Evolutionary conservation across 2,113 vertebrate genomes (phyloP).

Genomic region (Myocastor coypus): DNA sequence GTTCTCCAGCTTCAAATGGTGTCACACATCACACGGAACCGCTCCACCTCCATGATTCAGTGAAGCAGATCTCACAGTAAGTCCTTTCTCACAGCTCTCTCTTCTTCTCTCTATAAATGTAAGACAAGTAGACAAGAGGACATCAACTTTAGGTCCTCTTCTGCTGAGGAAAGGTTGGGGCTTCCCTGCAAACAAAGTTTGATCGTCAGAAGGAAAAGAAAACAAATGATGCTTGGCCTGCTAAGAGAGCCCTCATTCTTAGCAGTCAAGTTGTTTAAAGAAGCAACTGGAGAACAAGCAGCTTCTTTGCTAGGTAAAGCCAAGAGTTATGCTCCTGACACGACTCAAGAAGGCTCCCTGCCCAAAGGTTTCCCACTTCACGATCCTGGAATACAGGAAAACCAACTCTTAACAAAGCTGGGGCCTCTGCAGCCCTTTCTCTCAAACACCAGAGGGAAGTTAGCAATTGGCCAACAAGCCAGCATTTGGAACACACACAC

Average conservation of each 20-base stretch:
- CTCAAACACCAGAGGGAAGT: conserved; percentile 44
- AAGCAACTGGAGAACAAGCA: not conserved
- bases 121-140: not conserved
- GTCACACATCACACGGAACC: not conserved
- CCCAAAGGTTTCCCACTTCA: not conserved
- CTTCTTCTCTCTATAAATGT: not conserved
- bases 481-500: conserved; percentile 70
- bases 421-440: conserved; percentile 47
- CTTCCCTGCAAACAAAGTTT: not conserved
- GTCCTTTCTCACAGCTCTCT: not conserved
- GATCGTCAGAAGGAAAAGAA: not conserved
- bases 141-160: not conserved
- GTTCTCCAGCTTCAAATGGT: not conserved
- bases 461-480: conserved; percentile 46
- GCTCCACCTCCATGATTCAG: not conserved
- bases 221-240: not conserved
- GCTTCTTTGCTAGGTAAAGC: not conserved
- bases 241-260: too few relatives aligned
- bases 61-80: not conserved
- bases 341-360: not conserved
- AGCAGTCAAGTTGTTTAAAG: not conserved
- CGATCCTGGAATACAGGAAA: not conserved
- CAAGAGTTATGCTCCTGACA: not conserved
- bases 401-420: not conserved
- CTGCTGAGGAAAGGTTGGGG: too few relatives aligned